phyloP scores from a whole-genome alignment of 2,113 vertebrate genomes.

The Dipodomys stephensi region DNA sequence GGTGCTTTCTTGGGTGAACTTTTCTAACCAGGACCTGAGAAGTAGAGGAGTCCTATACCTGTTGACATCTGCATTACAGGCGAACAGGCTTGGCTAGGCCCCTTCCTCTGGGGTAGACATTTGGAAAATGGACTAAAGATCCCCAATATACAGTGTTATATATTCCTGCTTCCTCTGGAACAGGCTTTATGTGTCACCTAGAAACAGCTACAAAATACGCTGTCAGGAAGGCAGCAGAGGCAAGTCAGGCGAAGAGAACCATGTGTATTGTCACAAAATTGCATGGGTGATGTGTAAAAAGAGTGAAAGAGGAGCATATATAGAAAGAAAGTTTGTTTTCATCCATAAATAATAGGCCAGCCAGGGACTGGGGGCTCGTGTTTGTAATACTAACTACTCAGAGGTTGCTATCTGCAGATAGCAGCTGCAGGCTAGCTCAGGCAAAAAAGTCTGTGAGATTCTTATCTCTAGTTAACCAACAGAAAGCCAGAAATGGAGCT shows the following conservation, averaged over 20 bases:
- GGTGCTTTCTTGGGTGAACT: not conserved
- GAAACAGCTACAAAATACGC: constrained; percentile 51
- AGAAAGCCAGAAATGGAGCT: too few species aligned
- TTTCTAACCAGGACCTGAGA: not conserved
- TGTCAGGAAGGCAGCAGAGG: constrained; percentile 30
- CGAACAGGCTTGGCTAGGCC: not conserved
- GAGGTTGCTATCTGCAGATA: too few species aligned
- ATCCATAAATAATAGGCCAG: constrained; percentile 38
- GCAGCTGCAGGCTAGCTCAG: too few species aligned
- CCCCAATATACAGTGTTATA: not conserved
- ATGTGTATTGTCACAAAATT: constrained; percentile 18
- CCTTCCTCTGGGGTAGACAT: not conserved
- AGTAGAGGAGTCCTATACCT: not conserved
- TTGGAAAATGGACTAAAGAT: not conserved
- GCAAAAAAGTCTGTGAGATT: too few species aligned
- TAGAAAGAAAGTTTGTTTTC: constrained; percentile 5
- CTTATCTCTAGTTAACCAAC: too few species aligned
- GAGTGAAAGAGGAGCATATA: not conserved
- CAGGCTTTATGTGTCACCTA: constrained; percentile 44
- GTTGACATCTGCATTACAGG: not conserved
- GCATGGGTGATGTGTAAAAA: not conserved
- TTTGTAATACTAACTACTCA: too few species aligned
- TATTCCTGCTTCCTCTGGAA: constrained; percentile 45
- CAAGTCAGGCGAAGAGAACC: not conserved
- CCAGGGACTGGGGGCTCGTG: too few species aligned